These are phyloP conservation scores for Sebastes kiyomatsui DNA, from an alignment of 2,797 vertebrate genomes.

Conservation along the genomic window DNA sequence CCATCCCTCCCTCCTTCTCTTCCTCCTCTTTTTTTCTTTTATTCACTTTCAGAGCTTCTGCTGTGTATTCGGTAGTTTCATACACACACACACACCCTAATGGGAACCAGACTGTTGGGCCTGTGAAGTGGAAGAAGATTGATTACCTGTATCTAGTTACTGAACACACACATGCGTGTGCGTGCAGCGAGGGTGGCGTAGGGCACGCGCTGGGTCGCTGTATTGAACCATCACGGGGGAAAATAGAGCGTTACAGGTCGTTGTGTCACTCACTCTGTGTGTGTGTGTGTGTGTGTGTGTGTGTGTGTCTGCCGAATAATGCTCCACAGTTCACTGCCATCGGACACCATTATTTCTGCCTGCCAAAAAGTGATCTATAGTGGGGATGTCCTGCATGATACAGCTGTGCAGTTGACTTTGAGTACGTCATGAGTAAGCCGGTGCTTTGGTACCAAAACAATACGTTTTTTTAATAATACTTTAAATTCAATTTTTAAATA, in stretches of 20 bases:
- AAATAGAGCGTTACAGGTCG: slow-evolving; percentile 27
- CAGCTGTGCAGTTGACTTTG: neutral
- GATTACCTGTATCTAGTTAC: slow-evolving; percentile 85
- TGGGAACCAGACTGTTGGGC: slow-evolving; percentile 80
- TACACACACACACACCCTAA: slow-evolving; percentile 67
- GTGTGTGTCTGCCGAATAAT: slow-evolving; percentile 27
- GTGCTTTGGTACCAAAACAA: neutral
- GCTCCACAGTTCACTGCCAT: slow-evolving; percentile 49
- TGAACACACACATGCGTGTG: slow-evolving; percentile 67
- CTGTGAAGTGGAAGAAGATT: slow-evolving; percentile 83
- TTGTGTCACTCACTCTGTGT: neutral
- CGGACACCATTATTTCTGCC: slow-evolving; percentile 38
- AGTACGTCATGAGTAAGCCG: neutral
- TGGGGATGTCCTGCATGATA: slow-evolving; percentile 1
- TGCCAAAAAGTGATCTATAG: slow-evolving; percentile 51
- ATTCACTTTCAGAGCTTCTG: slow-evolving; percentile 31
- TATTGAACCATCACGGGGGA: slow-evolving; percentile 64
- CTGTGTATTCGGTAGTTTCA: slow-evolving; percentile 58
- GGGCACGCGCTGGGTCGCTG: slow-evolving; percentile 49
- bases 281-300: neutral
- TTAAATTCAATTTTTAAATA: no score
- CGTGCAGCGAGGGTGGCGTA: slow-evolving; percentile 59
- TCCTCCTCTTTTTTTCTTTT: neutral
- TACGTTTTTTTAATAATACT: neutral
- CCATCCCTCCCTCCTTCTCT: slow-evolving; percentile 9